Base-by-base conservation (phyloP, 1,140 invertebrate species). In the Brachionus paranguensis region DNA sequence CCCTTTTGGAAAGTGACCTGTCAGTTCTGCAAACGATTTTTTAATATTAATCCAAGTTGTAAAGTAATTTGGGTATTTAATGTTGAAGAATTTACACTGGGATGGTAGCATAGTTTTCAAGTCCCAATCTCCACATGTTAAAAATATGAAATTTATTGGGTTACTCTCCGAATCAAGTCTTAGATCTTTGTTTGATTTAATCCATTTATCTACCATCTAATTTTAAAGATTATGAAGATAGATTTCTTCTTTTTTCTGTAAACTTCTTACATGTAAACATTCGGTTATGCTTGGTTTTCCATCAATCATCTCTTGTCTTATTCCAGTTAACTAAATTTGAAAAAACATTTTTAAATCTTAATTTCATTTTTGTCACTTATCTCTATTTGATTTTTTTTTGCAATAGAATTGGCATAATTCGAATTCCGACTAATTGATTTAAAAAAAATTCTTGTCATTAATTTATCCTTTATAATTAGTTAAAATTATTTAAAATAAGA, bases 101-200 rank as follows among this genome's bases (percentile, higher is more conserved):
- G 85, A 85, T 11, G 91, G 91, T 14, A 93, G 85, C 92, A 93
- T 92, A 0, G 88, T 88, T 85, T 89, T 90, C 10, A 93, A 87
- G 87, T 93, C 92, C 92, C 92, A 93, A 87, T 93, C 91, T 14
- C 92, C 92, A 86, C 91, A 92, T 0, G 92, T 92, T 3, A 92
- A 89, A 87, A 92, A 92, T 37, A 88, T 85, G 84, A 87, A 89
- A n/a, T 86, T 88, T 0, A 72, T 47, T 10, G 43, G 45, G 10
- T 86, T 78, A 5, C 88, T 85, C 20, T 81, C 37, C 33, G 29
- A n/a, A n/a, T 81, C 60, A 11, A 81, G 37, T 81, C n/a, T 81
- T n/a, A 88, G 83, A 27, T 90, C 78, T 11, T 86, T 84, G 81
- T 91, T 88, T n/a, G 87, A 84, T 14, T 85, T 33, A 86, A 90